Evolutionary conservation across 1,140 invertebrate species (phyloP), one percentile per base, ranked within the genome.

Genomic region (Phthorimaea operculella): DNA sequence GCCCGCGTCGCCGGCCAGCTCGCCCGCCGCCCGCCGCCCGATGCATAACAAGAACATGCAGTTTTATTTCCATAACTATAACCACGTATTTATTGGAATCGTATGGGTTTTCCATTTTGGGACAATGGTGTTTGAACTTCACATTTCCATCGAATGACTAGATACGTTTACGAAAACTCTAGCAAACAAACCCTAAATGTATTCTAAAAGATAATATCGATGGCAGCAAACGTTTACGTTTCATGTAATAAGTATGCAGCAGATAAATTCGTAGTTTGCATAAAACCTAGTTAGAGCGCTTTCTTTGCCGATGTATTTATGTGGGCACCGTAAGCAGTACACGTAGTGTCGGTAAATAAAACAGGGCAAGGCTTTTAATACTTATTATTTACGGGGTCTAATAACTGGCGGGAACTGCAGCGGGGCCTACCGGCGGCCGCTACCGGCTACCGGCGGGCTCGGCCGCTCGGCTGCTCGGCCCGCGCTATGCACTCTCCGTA

Each of bases 301-400:
- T 47, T 47, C 44, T 47, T 47, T 47, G 16, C 44, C n/a, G 16
- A 47, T 47, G 52, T 59, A 74, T 75, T 70, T 69, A 77, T 58
- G 55, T 59, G 54, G 55, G 48, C 59, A 47, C 42, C 52, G 57
- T 67, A 70, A 72, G 61, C 68, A 58, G 63, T 69, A 58, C 73
- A 80, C 69, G 73, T 79, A 67, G 58, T 68, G 62, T 71, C 68
- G 70, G 68, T 73, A 77, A 81, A 79, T 79, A 81, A 73, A 74
- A 68, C 66, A 67, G 68, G 68, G 59, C 57, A 62, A 68, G 71
- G 65, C 68, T 70, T 76, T 74, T 76, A 76, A 74, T 77, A 71
- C 68, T 72, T 74, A 75, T 77, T 81, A 83, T 81, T 83, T 81
- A 83, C 72, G 78, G 60, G 58, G 65, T 58, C 67, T 80, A 81